Base-by-base conservation (phyloP, 2,113 vertebrate genomes). In the Vidua chalybeata region DNA sequence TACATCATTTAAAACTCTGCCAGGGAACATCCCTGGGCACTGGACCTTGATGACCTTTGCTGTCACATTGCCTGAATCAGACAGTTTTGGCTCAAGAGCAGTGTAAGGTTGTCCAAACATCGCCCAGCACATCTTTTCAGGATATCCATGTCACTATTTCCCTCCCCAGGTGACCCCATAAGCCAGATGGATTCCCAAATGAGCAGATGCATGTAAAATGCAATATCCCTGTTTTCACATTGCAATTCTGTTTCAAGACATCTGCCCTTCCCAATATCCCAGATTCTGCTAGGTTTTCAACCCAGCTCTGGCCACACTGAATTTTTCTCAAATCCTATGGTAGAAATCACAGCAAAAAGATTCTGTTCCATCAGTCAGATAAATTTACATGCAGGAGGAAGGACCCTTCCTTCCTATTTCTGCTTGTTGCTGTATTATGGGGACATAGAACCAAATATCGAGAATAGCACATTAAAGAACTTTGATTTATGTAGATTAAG, bases 331-430 rank as follows among this genome's bases (percentile, higher is more conserved):
- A 16, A 71, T 58, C n/a, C 8, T 64, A 23, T 45, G 7, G 13
- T 35, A 82, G 23, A 22, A n/a, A 35, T 14, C 31, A 58, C 17
- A 51, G 26, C n/a, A 84, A 58, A 77, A 55, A 54, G 14, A 58
- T 3, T 5, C 9, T 30, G 19, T 9, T 86, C 5, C 16, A 16
- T 35, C 9, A 79, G 48, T 26, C 10, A 51, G 33, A 30, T n/a
- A 5, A 41, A 66, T 15, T 73, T 52, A 73, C 3, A 61, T 0
- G 0, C 8, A 22, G 11, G 19, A 83, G 9, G 24, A 86, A 80
- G 33, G 18, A 56, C 4, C 7, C 16, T 64, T 61, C 18, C 35
- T 64, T 61, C 18, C 35, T 64, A 7, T 33, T 86, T 64, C 84
- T 84, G 12, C 18, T 61, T 7, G 1, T 86, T 94, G 24, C 13